phyloP scores from a whole-genome alignment of 2,113 vertebrate genomes.

The Felis chaus region DNA sequence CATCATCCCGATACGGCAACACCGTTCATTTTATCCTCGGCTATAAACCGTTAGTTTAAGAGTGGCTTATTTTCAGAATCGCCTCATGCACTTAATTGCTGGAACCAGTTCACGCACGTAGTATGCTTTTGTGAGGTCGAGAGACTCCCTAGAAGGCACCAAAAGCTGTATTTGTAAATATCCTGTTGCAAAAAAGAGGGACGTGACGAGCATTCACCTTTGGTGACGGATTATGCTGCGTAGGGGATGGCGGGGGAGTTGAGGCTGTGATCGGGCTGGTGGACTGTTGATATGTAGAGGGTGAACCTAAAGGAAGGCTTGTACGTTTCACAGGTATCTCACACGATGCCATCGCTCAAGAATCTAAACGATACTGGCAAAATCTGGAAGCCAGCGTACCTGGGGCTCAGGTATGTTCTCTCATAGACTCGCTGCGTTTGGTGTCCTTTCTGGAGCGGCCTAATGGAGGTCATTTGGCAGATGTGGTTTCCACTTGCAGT shows the following conservation, averaged over 20 bases:
- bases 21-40: neutral
- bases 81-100: neutral
- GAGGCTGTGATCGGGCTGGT: neutral
- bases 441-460: neutral
- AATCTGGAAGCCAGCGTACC: slow-evolving; percentile 86
- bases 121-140: neutral
- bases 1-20: neutral
- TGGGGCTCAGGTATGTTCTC: slow-evolving; percentile 88
- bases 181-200: neutral
- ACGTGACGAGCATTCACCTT: neutral
- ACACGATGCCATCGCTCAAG: slow-evolving; percentile 93
- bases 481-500: neutral
- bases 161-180: neutral
- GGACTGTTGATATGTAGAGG: neutral
- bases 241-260: neutral
- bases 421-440: neutral
- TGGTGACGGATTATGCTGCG: neutral
- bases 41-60: neutral
- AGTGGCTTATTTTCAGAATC: neutral
- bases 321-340: slow-evolving; percentile 88
- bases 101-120: neutral
- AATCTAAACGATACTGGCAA: slow-evolving; percentile 93
- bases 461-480: neutral
- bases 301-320: neutral
- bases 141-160: neutral